Evolutionary conservation across 2,113 vertebrate species (phyloP), one percentile per base, ranked within the genome.

Genomic region (Spea bombifrons): DNA sequence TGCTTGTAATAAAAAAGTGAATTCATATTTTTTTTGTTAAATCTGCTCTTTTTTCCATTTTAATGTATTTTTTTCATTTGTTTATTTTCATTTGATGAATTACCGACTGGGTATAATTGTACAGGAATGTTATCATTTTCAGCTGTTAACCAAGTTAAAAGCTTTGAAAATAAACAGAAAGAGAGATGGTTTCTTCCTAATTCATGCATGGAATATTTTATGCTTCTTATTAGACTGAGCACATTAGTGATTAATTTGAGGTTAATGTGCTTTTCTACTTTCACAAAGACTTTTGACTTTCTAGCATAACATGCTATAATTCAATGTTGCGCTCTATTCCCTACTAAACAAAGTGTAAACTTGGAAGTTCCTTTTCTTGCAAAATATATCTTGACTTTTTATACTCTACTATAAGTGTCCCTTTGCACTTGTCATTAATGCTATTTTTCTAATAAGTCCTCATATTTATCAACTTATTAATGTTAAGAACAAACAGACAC

Each of bases 141-240:
- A 66, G 59, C 59, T 5, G 10, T 13, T 66, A 59, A 72, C 16
- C n/a, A 44, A 3, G 50, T 50, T 79, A 79, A 79, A 79, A 79
- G 76, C 76, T 79, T 79, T 79, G 17, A 79, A 79, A 79, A 73
- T 79, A 79, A 79, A 79, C 76, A 79, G 8, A 73, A 57, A n/a
- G 7, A 73, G 64, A 66, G 63, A 73, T 66, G 43, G 30, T 8
- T 55, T 52, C 16, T 78, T 49, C 52, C n/a, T n/a, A 66, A 71
- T 73, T 79, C 49, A 66, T 73, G 57, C 44, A 66, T 44, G 9
- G 49, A 66, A 57, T 66, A 47, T 73, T 73, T 77, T 73, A 50
- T 61, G 43, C 7, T 55, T 66, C 57, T 71, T 66, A 46, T 57
- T 66, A 66, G 17, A 44, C 7, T 73, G 1, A 46, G 73, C 13